Percentiles rank a stretch among this genome's conserved stretches.
These are phyloP conservation scores for Linnaemya tessellans DNA, from an alignment of 2,888 invertebrate genomes.

Conservation along the genomic window DNA sequence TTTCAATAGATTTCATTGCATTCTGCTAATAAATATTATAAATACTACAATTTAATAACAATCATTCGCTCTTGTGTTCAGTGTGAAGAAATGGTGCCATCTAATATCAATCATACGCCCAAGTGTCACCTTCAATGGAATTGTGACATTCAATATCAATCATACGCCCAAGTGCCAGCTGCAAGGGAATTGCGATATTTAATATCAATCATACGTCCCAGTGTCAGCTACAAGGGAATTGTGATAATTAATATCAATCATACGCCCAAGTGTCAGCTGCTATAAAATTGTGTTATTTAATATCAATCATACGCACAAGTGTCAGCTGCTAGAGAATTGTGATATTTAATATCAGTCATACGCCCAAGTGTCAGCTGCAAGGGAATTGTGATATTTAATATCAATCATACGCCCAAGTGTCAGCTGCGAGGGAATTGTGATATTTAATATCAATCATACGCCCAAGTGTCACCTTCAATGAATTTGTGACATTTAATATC, in stretches of 20 bases:
- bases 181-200: not conserved
- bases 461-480: not conserved
- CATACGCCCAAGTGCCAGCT: not conserved
- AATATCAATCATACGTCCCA: slow-evolving; percentile 1
- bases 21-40: not conserved
- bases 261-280: not conserved
- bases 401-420: not conserved
- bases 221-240: not conserved
- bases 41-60: no score
- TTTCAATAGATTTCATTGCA: not conserved
- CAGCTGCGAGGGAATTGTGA: not conserved
- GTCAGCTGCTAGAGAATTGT: not conserved
- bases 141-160: not conserved
- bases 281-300: not conserved
- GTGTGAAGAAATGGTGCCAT: no score
- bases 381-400: not conserved
- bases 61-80: no score
- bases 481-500: not conserved
- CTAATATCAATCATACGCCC: slow-evolving; percentile 50
- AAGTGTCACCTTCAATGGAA: not conserved
- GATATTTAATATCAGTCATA: not conserved
- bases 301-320: slow-evolving; percentile 1
- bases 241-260: not conserved
- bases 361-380: not conserved
- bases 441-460: not conserved